A percentile compares a stretch with the other conserved stretches of the same genome.
phyloP scores from a whole-genome alignment of 1,140 invertebrate genomes.

The Drosophila athabasca region DNA sequence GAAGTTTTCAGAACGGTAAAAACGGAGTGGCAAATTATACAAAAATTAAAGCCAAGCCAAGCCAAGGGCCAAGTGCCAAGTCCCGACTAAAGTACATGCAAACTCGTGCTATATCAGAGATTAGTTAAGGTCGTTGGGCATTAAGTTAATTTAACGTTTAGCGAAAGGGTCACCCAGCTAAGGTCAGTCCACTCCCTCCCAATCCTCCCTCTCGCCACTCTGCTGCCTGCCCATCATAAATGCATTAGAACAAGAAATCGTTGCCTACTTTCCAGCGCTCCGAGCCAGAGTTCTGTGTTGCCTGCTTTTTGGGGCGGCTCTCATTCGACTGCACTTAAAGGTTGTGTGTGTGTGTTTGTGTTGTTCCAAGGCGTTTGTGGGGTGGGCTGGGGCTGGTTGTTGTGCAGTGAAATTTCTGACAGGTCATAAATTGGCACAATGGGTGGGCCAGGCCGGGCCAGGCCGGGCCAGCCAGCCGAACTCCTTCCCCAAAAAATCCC shows the following conservation, averaged over 20 bases:
- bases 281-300: slow-evolving; percentile 39
- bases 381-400: slow-evolving; percentile 4
- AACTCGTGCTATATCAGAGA: no score
- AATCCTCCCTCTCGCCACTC: background rate
- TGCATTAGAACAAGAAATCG: background rate
- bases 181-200: no score
- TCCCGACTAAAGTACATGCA: no score
- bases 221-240: slow-evolving; percentile 15
- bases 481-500: background rate
- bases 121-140: no score
- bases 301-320: slow-evolving; percentile 49
- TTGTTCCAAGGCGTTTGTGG: slow-evolving; percentile 22
- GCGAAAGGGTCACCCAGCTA: no score
- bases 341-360: background rate
- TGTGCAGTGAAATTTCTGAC: slow-evolving; percentile 68
- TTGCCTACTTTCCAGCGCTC: slow-evolving; percentile 23
- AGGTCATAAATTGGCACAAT: slow-evolving; percentile 72
- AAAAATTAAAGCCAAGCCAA: no score
- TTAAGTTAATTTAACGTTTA: no score
- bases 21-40: no score
- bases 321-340: slow-evolving; percentile 34
- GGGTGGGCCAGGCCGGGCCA: slow-evolving; percentile 17
- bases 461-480: background rate
- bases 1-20: no score
- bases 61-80: no score